Percentiles rank a stretch among this genome's conserved stretches.
Evolutionary conservation across 2,113 vertebrate genomes (phyloP).

Genomic region (Panthera tigris): DNA sequence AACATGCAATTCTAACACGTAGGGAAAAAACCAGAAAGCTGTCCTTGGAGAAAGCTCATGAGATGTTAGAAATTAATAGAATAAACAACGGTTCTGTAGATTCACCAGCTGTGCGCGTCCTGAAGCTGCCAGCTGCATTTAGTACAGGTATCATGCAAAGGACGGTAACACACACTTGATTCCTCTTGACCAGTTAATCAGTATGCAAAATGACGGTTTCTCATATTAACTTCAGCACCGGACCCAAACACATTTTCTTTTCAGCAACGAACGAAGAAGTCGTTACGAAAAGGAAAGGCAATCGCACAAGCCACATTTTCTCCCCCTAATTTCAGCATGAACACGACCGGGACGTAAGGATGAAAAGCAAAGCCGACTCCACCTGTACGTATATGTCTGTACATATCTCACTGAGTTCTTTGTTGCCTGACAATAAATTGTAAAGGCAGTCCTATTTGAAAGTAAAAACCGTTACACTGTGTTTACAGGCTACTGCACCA

Average conservation of each 20-base stretch:
- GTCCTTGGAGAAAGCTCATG: conserved; percentile 2
- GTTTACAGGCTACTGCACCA: conserved; percentile 60
- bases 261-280: conserved; percentile 7
- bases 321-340: conserved; percentile 41
- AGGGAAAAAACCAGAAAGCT: background rate
- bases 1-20: conserved; percentile 1
- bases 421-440: conserved; percentile 82
- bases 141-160: background rate
- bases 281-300: background rate
- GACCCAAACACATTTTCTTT: conserved; percentile 54
- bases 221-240: conserved; percentile 80
- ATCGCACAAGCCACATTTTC: background rate
- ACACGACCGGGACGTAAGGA: conserved; percentile 10
- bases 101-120: conserved; percentile 31
- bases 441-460: conserved; percentile 76
- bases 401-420: conserved; percentile 79
- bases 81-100: conserved; percentile 43
- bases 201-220: conserved; percentile 71
- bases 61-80: conserved; percentile 50
- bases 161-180: conserved; percentile 60
- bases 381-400: conserved; percentile 39
- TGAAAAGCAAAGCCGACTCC: conserved; percentile 39
- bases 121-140: conserved; percentile 42
- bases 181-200: conserved; percentile 57
- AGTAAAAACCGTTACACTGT: conserved; percentile 76